A percentile compares a stretch with the other conserved stretches of the same genome.
Evolutionary conservation across 2,113 vertebrate genomes (phyloP).

Genomic region (Neodon shergylaensis): DNA sequence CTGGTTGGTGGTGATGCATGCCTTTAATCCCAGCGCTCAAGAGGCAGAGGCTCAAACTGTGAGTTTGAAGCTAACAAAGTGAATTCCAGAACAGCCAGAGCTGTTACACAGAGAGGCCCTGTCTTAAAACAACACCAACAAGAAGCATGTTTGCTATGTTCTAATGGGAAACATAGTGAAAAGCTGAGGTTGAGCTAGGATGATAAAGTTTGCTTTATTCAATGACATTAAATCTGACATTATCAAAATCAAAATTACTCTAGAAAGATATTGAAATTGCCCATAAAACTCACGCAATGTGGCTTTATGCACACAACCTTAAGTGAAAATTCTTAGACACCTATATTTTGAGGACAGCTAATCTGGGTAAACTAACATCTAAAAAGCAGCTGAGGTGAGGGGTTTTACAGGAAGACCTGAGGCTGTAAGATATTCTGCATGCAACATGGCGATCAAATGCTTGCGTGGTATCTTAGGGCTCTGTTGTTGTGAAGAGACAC

Average conservation of each 20-base stretch:
- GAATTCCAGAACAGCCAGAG: neutral
- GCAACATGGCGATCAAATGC: conserved; percentile 11
- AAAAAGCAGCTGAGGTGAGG: neutral
- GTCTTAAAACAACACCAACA: neutral
- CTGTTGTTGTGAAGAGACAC: neutral
- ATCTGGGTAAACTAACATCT: conserved; percentile 13
- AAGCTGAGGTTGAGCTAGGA: neutral
- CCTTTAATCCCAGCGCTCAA: neutral
- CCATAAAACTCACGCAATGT: neutral
- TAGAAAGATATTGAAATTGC: conserved; percentile 44
- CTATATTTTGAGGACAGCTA: conserved; percentile 22
- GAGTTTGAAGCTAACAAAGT: neutral
- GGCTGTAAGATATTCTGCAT: neutral
- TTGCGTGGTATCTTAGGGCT: neutral
- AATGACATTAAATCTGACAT: neutral
- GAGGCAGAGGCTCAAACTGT: neutral
- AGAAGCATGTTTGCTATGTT: neutral
- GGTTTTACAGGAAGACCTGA: neutral
- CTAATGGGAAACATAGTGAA: neutral
- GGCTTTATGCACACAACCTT: conserved; percentile 4
- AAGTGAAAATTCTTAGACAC: neutral
- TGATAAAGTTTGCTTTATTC: neutral
- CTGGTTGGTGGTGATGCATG: neutral
- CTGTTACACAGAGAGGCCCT: neutral
- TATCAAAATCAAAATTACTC: neutral